A percentile compares a stretch with the other conserved stretches of the same genome.
Evolutionary conservation across 2,888 invertebrate genomes (phyloP).

Genomic region (Metellina segmentata): DNA sequence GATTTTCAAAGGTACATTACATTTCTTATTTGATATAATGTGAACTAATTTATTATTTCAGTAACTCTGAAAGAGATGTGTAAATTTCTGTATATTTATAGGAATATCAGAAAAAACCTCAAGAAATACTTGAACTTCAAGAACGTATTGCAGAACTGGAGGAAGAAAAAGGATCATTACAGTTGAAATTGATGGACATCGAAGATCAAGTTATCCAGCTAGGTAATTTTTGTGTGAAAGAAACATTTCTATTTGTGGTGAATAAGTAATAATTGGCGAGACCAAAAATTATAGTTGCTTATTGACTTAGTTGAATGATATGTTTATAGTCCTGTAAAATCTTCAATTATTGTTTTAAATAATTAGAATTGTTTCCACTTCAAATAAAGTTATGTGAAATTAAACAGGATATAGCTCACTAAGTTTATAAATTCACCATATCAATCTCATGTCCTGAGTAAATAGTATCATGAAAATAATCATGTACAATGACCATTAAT

Average conservation of each 20-base stretch:
- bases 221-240: slow-evolving; percentile 13
- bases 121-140: slow-evolving; percentile 79
- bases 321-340: not conserved
- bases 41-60: too few relatives aligned
- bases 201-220: slow-evolving; percentile 76
- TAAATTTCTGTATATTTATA: slow-evolving; percentile 79
- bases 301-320: not conserved
- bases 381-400: not conserved
- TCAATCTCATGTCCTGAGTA: too few relatives aligned
- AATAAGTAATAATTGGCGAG: not conserved
- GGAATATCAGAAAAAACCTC: slow-evolving; percentile 80
- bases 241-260: not conserved
- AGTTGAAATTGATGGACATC: slow-evolving; percentile 87
- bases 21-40: too few relatives aligned
- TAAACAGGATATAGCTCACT: too few relatives aligned
- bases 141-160: slow-evolving; percentile 88
- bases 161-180: slow-evolving; percentile 95
- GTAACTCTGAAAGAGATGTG: too few relatives aligned
- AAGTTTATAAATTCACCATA: too few relatives aligned
- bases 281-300: not conserved
- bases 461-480: too few relatives aligned
- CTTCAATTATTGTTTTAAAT: not conserved
- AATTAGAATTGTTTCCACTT: not conserved
- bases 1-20: too few relatives aligned
- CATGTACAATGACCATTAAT: too few relatives aligned